These are phyloP conservation scores for Carcina quercana DNA, from an alignment of 2,888 invertebrate species.

Conservation along the genomic window DNA sequence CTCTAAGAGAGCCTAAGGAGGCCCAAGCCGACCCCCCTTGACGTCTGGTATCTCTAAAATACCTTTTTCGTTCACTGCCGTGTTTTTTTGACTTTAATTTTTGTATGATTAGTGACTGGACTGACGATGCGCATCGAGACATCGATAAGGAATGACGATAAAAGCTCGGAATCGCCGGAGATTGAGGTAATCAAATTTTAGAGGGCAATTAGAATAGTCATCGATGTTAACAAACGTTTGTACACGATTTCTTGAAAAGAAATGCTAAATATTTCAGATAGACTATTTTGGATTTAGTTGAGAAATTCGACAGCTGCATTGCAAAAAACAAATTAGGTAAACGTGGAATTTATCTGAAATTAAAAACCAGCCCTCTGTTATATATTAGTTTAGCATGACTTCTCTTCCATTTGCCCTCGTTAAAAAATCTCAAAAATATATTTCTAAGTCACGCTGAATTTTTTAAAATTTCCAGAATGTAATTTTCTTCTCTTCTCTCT, in stretches of 20 bases:
- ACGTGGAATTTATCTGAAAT: too few species aligned
- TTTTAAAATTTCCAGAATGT: too few species aligned
- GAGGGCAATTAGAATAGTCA: conserved; percentile 25
- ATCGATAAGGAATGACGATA: conserved; percentile 44
- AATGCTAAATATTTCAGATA: too few species aligned
- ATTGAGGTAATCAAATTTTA: conserved; percentile 31
- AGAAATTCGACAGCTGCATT: conserved; percentile 28
- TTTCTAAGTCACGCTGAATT: conserved; percentile 20
- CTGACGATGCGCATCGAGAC: conserved; percentile 34
- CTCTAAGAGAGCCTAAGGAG: conserved; percentile 43
- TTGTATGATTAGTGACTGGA: conserved; percentile 55
- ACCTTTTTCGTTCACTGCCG: conserved; percentile 46
- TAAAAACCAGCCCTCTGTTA: too few species aligned
- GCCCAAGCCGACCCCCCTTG: conserved; percentile 72
- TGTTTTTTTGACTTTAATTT: conserved; percentile 43
- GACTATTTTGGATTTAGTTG: conserved; percentile 20
- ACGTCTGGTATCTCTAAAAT: conserved; percentile 51
- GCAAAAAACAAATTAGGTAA: too few species aligned
- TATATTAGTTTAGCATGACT: too few species aligned
- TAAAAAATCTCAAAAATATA: too few species aligned
- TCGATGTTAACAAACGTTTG: conserved; percentile 18
- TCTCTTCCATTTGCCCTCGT: too few species aligned
- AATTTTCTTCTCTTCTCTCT: too few species aligned
- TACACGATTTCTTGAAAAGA: too few species aligned
- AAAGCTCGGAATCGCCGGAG: conserved; percentile 28